phyloP scores from a whole-genome alignment of 2,113 vertebrate genomes.

The Chloroceryle aenea region DNA sequence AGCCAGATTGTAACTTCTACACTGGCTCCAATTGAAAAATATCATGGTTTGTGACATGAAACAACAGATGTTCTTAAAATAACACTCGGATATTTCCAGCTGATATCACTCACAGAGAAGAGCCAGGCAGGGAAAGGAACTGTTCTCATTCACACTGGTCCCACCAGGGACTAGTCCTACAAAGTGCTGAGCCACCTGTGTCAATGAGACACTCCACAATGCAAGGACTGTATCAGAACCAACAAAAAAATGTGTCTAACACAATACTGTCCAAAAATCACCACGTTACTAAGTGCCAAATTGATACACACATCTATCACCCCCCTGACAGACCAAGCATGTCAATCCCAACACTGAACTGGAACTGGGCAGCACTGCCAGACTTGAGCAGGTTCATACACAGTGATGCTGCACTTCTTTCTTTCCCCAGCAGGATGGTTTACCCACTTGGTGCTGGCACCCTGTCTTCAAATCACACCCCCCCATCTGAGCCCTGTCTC shows the following conservation, averaged over 20 bases:
- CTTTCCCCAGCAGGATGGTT: not conserved
- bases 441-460: not conserved
- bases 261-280: not conserved
- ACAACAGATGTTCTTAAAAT: constrained; percentile 30
- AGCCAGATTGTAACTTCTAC: not conserved
- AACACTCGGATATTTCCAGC: not conserved
- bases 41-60: not conserved
- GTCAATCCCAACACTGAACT: not conserved
- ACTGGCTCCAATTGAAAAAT: not conserved
- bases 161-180: not conserved
- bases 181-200: not conserved
- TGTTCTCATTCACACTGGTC: not conserved
- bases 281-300: not conserved
- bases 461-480: not conserved
- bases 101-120: not conserved
- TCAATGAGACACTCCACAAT: rapidly evolving
- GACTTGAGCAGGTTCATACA: not conserved
- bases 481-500: not conserved
- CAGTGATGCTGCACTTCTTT: not conserved
- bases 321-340: not conserved
- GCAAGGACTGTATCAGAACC: not conserved
- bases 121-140: not conserved
- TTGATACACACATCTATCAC: not conserved
- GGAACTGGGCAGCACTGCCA: not conserved
- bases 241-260: not conserved